Percentiles rank a stretch among this genome's conserved stretches.
Evolutionary conservation across 2,888 invertebrate species (phyloP).

Genomic region (Lasioglossum leucozonium): DNA sequence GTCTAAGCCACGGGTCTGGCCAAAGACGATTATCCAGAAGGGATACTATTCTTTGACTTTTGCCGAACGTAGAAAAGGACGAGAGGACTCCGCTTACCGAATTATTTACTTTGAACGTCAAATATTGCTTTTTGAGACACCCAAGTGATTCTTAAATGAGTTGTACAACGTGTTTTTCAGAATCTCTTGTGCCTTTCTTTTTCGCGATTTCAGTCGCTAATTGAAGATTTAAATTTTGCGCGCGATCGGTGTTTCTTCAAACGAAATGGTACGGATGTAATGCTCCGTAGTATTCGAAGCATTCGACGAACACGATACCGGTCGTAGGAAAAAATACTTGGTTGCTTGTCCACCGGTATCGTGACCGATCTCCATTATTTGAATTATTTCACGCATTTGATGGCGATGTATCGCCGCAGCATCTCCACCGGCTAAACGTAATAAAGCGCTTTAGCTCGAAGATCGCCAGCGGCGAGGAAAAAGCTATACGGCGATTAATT

Average conservation of each 20-base stretch:
- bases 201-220: neutral
- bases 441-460: constrained; percentile 31
- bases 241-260: neutral
- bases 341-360: neutral
- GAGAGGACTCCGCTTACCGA: too few relatives aligned
- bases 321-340: neutral
- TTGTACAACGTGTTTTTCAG: neutral
- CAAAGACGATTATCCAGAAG: too few relatives aligned
- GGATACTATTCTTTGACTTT: too few relatives aligned
- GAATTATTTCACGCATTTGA: constrained; percentile 40
- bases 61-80: too few relatives aligned
- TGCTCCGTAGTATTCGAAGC: neutral
- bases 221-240: neutral
- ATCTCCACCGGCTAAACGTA: constrained; percentile 1
- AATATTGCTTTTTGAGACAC: neutral
- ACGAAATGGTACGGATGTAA: neutral
- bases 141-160: neutral
- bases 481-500: constrained; percentile 68
- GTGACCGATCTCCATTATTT: constrained; percentile 34
- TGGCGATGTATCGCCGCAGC: constrained; percentile 10
- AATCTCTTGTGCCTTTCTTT: neutral
- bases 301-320: constrained; percentile 3
- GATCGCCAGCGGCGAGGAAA: constrained; percentile 32
- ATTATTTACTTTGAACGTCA: neutral
- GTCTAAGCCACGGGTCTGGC: too few relatives aligned